phyloP scores from a whole-genome alignment of 2,888 invertebrate species.

The Caenorhabditis doughertyi region DNA sequence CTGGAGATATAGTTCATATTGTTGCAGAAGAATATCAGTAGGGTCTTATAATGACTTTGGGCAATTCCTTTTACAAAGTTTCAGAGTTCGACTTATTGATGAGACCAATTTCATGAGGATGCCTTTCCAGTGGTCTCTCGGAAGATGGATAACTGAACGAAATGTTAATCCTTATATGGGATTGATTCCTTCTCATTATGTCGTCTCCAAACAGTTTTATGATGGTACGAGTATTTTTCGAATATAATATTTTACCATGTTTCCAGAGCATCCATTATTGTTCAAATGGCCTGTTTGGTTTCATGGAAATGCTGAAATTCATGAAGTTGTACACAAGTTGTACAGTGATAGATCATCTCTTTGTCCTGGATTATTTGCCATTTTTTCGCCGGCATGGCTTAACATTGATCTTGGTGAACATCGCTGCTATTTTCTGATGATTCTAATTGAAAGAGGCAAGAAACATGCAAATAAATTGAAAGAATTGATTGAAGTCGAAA shows the following conservation, averaged over 20 bases:
- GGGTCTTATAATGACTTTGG: slow-evolving; percentile 4
- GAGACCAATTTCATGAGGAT: slow-evolving; percentile 44
- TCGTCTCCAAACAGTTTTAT: slow-evolving; percentile 69
- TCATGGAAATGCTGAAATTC: slow-evolving; percentile 66
- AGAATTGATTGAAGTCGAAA: slow-evolving; percentile 45
- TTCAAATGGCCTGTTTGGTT: slow-evolving; percentile 69
- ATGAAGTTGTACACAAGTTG: slow-evolving; percentile 63
- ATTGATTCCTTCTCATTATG: slow-evolving; percentile 66
- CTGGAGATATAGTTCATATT: slow-evolving; percentile 61
- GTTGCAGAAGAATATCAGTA: slow-evolving; percentile 74
- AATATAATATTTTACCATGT: not conserved
- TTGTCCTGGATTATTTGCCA: slow-evolving; percentile 65
- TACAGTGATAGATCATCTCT: slow-evolving; percentile 57
- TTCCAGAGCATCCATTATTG: slow-evolving; percentile 63
- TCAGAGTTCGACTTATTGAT: slow-evolving; percentile 49
- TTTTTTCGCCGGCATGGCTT: slow-evolving; percentile 71
- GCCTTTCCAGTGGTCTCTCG: slow-evolving; percentile 68
- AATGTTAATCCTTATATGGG: slow-evolving; percentile 61
- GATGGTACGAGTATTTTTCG: slow-evolving; percentile 34
- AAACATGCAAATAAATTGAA: slow-evolving; percentile 40
- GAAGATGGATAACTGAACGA: slow-evolving; percentile 50
- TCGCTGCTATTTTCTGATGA: slow-evolving; percentile 69
- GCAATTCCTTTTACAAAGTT: not conserved
- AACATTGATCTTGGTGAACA: slow-evolving; percentile 66
- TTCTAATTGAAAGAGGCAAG: slow-evolving; percentile 50